These are phyloP conservation scores for Gambusia holbrooki DNA, from an alignment of 2,113 vertebrate species.

Conservation along the genomic window DNA sequence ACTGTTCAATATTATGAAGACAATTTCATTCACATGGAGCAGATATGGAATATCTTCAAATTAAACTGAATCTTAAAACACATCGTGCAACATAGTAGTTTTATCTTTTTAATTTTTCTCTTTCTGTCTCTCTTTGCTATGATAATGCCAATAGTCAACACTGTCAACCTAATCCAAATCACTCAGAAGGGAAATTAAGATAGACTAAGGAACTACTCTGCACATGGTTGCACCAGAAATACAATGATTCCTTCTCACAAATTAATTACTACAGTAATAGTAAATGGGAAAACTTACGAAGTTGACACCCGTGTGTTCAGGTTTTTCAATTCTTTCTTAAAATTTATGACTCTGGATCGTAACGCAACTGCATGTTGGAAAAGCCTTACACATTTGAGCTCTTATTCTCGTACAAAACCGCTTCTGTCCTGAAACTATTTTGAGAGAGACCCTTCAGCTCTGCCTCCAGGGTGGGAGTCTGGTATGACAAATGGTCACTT, in stretches of 20 bases:
- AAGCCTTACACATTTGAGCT: not conserved
- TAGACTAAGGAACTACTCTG: not conserved
- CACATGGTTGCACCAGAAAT: not conserved
- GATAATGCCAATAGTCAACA: not conserved
- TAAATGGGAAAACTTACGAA: not conserved
- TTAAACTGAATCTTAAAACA: not conserved
- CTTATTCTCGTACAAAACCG: slow-evolving; percentile 14
- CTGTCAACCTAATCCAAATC: not conserved
- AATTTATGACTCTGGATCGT: not conserved
- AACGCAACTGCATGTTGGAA: not conserved
- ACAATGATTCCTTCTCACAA: not conserved
- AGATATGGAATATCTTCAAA: not conserved
- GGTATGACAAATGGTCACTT: slow-evolving; percentile 54
- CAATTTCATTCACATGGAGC: too few species aligned
- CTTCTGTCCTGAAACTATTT: slow-evolving; percentile 28
- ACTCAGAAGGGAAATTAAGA: not conserved
- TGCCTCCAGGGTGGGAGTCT: slow-evolving; percentile 26
- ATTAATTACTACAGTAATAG: not conserved
- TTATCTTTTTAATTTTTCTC: not conserved
- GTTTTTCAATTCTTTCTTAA: not conserved
- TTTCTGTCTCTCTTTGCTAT: not conserved
- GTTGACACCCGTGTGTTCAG: not conserved
- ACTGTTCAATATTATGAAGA: too few species aligned
- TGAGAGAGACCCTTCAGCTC: slow-evolving; percentile 18
- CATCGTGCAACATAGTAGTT: not conserved